Evolutionary conservation across 2,113 vertebrate genomes (phyloP).

Genomic region (Periophthalmodon schlosseri): DNA sequence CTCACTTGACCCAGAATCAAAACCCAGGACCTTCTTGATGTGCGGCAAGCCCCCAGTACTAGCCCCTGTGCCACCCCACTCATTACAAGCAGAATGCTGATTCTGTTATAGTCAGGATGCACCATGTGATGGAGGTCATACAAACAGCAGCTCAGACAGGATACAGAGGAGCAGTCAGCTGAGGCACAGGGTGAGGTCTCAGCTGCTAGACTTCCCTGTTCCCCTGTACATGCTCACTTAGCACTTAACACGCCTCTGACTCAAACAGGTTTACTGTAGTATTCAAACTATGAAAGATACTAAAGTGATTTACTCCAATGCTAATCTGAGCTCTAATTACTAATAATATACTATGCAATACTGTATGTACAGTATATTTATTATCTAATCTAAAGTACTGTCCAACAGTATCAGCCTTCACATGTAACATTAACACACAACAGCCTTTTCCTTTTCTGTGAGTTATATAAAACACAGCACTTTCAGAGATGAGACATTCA

Average conservation of each 20-base stretch:
- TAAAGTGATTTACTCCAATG: background rate
- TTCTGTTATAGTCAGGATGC: background rate
- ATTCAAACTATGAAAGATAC: background rate
- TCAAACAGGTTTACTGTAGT: background rate
- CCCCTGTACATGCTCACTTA: constrained; percentile 25
- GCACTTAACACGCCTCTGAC: constrained; percentile 19
- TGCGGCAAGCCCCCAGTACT: background rate
- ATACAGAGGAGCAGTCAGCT: constrained; percentile 41
- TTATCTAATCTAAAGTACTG: background rate
- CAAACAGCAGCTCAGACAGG: constrained; percentile 9
- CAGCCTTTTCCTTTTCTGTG: background rate
- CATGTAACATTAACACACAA: background rate
- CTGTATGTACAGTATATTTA: background rate
- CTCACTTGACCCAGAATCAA: background rate
- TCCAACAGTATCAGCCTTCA: background rate
- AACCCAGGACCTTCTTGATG: background rate
- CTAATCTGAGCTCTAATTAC: background rate
- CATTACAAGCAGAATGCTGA: background rate
- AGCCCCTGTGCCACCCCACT: background rate
- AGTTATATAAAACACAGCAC: background rate
- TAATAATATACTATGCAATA: no score
- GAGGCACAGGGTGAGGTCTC: constrained; percentile 46
- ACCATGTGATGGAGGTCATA: constrained; percentile 15
- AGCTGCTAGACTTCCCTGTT: constrained; percentile 21
- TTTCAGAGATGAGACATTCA: background rate